Percentiles rank a stretch among this genome's conserved stretches.
Evolutionary conservation across 2,113 vertebrate genomes (phyloP).

Genomic region (Tricholaema leucomelas): DNA sequence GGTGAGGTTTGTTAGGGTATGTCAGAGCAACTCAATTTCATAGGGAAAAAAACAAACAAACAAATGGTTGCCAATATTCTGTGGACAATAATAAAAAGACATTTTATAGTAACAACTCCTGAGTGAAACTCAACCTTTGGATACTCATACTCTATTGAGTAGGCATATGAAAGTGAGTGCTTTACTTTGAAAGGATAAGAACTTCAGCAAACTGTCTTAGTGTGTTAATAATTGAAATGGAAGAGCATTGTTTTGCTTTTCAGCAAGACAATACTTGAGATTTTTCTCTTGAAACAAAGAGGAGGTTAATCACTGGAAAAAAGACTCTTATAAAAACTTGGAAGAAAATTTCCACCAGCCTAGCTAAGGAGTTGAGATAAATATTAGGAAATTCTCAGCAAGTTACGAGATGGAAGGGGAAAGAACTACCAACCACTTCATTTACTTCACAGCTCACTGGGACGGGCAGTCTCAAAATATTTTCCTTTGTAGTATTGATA

Average conservation of each 20-base stretch:
- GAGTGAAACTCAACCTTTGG: neutral
- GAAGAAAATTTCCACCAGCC: neutral
- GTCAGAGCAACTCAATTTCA: neutral
- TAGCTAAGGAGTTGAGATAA: neutral
- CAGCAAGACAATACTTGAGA: neutral
- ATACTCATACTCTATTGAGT: neutral
- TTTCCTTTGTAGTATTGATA: neutral
- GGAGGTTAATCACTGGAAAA: neutral
- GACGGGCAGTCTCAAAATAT: neutral
- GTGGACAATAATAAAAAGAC: neutral
- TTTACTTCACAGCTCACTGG: neutral
- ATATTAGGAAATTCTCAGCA: neutral
- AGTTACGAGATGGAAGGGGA: neutral
- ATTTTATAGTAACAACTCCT: neutral
- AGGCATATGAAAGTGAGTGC: neutral
- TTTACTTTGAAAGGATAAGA: neutral
- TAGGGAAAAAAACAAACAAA: neutral
- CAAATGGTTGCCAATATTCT: neutral
- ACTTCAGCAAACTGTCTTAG: neutral
- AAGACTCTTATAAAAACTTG: neutral
- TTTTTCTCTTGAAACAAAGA: neutral
- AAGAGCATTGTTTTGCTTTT: neutral
- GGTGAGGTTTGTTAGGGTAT: neutral
- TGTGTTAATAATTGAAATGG: neutral
- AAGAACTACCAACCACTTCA: neutral